Evolutionary conservation across 2,113 vertebrate species (phyloP).

Genomic region (Laticauda colubrina): DNA sequence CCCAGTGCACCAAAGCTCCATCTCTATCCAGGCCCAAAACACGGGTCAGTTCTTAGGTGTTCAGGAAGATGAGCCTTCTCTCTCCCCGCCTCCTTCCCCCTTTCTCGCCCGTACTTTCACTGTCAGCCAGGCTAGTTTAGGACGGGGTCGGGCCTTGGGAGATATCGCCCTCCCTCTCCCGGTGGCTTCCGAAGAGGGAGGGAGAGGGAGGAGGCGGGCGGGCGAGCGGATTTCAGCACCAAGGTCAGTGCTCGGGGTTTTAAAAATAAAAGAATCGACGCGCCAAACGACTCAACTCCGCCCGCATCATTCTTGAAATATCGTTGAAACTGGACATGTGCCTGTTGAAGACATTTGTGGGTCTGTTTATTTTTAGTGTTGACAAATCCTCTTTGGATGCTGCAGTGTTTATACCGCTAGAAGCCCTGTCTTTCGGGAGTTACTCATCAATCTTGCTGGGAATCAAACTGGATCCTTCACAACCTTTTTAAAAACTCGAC

Average conservation of each 20-base stretch:
- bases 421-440: constrained; percentile 47
- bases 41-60: constrained; percentile 60
- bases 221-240: constrained; percentile 57
- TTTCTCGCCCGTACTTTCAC: background rate
- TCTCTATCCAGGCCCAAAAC: constrained; percentile 63
- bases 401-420: constrained; percentile 40
- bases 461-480: background rate
- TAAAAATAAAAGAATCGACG: background rate
- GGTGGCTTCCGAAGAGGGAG: background rate
- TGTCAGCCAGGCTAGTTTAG: rapidly evolving
- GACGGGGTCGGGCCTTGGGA: background rate
- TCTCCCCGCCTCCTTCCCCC: background rate
- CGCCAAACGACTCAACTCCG: background rate
- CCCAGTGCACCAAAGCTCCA: constrained; percentile 26
- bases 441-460: rapidly evolving
- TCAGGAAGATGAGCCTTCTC: constrained; percentile 56
- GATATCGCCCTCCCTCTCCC: background rate
- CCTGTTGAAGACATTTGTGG: constrained; percentile 60
- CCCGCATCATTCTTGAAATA: constrained; percentile 43
- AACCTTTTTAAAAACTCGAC: background rate
- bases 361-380: constrained; percentile 68
- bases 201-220: background rate
- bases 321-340: constrained; percentile 36
- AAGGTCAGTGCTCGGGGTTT: constrained; percentile 55
- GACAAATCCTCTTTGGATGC: constrained; percentile 68